Evolutionary conservation across 2,797 vertebrate genomes (phyloP).

Genomic region (Fratercula arctica): DNA sequence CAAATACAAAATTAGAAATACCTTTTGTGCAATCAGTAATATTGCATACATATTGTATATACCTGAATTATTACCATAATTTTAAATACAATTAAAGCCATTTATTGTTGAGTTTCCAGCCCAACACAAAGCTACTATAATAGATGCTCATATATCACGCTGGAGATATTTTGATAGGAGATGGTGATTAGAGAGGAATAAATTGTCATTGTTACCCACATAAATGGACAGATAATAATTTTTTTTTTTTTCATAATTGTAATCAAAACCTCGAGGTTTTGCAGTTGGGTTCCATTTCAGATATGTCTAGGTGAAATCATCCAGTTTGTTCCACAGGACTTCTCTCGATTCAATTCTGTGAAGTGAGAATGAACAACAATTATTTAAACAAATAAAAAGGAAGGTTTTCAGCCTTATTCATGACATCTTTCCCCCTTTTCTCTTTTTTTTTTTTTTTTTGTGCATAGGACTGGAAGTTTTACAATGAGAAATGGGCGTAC

Average conservation of each 20-base stretch:
- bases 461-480: background rate
- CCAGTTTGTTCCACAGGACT: background rate
- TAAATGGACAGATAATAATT: background rate
- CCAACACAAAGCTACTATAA: rapidly evolving
- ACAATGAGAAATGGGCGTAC: background rate
- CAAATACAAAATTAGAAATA: background rate
- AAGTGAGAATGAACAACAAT: background rate
- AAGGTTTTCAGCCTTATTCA: background rate
- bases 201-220: background rate
- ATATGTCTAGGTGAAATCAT: background rate
- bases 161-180: background rate
- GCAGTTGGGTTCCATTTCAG: background rate
- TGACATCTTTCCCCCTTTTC: rapidly evolving
- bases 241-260: no score
- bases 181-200: background rate
- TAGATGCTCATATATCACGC: background rate
- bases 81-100: slow-evolving; percentile 32
- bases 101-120: background rate
- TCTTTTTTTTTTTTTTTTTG: no score
- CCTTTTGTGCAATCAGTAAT: background rate
- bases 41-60: no score
- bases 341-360: background rate
- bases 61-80: background rate
- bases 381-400: background rate
- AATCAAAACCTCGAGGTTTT: background rate